Evolutionary conservation across 1,140 invertebrate species (phyloP).

Genomic region (Drosophila paulistorum): DNA sequence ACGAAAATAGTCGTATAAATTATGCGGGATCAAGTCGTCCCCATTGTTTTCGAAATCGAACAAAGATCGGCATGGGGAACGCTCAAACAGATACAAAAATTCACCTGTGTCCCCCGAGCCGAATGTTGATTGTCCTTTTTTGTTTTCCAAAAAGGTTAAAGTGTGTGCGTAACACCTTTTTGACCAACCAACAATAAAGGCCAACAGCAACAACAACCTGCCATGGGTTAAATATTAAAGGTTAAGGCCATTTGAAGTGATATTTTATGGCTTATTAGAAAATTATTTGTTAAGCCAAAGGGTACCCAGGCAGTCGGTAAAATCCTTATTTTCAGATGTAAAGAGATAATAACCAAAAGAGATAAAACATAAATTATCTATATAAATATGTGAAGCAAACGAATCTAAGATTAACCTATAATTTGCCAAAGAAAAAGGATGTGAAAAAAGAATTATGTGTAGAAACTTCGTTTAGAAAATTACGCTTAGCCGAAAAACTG

Average conservation of each 20-base stretch:
- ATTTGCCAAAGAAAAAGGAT: slow-evolving; percentile 46
- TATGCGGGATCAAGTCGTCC: slow-evolving; percentile 71
- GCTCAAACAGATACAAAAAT: slow-evolving; percentile 27
- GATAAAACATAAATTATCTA: slow-evolving; percentile 57
- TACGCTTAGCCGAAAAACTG: slow-evolving; percentile 5
- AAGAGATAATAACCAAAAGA: slow-evolving; percentile 40
- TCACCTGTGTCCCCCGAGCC: slow-evolving; percentile 62
- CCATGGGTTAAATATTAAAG: slow-evolving; percentile 20
- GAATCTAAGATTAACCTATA: slow-evolving; percentile 38
- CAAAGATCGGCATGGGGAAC: slow-evolving; percentile 31
- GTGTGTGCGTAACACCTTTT: slow-evolving; percentile 64
- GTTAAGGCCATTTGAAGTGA: slow-evolving; percentile 49
- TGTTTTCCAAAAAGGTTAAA: slow-evolving; percentile 53
- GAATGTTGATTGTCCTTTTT: slow-evolving; percentile 56
- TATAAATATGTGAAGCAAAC: slow-evolving; percentile 3
- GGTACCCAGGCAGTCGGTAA: slow-evolving; percentile 16
- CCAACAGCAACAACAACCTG: neutral
- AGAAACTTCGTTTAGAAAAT: neutral
- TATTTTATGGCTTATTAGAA: slow-evolving; percentile 82
- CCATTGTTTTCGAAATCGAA: slow-evolving; percentile 61
- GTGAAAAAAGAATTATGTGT: neutral
- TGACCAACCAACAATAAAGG: slow-evolving; percentile 17
- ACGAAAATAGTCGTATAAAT: slow-evolving; percentile 71
- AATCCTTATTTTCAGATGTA: slow-evolving; percentile 30
- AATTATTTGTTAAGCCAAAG: slow-evolving; percentile 56